Conservation (phyloP, 2,113 vertebrate genomes). For the Synodontis membranacea region DNA sequence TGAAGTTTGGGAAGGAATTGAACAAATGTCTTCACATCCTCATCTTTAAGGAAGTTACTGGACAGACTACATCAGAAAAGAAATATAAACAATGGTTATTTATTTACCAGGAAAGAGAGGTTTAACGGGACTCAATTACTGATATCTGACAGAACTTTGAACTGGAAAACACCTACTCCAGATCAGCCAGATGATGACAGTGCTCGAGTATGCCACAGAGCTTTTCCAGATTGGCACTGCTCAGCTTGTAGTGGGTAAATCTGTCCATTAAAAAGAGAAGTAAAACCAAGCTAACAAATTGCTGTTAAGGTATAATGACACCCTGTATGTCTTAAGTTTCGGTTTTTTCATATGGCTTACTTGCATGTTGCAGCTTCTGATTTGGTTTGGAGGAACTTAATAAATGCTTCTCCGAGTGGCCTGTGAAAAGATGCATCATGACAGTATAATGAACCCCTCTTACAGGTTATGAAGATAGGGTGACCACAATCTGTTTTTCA, state of each 20-base stretch:
- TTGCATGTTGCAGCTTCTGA: conserved; percentile 63
- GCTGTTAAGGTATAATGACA: not conserved
- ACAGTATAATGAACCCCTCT: not conserved
- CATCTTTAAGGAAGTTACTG: conserved; percentile 64
- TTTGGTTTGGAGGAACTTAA: conserved; percentile 58
- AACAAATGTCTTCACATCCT: conserved; percentile 60
- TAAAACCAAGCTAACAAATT: not conserved
- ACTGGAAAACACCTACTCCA: conserved; percentile 62
- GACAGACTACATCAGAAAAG: conserved; percentile 65
- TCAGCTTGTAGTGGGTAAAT: conserved; percentile 63
- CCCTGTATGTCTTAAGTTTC: not conserved
- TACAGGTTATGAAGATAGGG: not conserved
- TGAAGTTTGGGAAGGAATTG: conserved; percentile 59
- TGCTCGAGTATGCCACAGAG: conserved; percentile 61
- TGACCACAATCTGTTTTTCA: not conserved
- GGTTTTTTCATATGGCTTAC: conserved; percentile 50
- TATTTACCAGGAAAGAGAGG: not conserved
- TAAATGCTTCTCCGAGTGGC: conserved; percentile 58
- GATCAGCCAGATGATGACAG: conserved; percentile 57
- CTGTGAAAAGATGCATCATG: conserved; percentile 47
- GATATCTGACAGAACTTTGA: not conserved
- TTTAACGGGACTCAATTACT: not conserved
- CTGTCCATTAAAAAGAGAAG: conserved; percentile 50
- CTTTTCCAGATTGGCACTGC: conserved; percentile 42
- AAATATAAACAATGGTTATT: not conserved